phyloP scores from a whole-genome alignment of 2,888 invertebrate genomes.

The Belgica antarctica region DNA sequence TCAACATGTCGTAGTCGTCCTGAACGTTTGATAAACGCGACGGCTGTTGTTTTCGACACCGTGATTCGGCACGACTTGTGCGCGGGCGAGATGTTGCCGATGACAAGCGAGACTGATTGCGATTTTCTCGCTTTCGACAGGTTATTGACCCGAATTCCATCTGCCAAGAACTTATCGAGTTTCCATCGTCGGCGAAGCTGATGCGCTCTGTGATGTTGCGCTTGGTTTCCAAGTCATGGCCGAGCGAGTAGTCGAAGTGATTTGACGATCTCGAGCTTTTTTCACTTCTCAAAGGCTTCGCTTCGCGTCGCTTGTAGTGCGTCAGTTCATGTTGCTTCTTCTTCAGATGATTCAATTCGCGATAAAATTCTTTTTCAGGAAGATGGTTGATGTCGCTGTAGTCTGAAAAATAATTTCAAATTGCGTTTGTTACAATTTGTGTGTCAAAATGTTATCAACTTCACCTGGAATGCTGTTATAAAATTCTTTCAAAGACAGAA shows the following conservation, averaged over 20 bases:
- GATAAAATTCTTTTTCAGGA: constrained; percentile 72
- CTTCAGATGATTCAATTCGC: constrained; percentile 65
- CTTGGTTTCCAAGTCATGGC: constrained; percentile 17
- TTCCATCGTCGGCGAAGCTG: constrained; percentile 41
- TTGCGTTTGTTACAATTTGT: background rate
- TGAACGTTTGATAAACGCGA: constrained; percentile 31
- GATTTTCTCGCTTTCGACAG: constrained; percentile 35
- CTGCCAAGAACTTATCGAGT: constrained; percentile 37
- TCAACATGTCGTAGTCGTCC: constrained; percentile 40
- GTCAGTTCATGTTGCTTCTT: constrained; percentile 61
- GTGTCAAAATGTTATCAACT: background rate
- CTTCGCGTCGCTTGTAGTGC: constrained; percentile 1
- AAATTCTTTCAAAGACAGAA: constrained; percentile 67
- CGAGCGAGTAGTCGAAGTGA: constrained; percentile 21
- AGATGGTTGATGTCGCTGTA: constrained; percentile 75
- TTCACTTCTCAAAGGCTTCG: constrained; percentile 20
- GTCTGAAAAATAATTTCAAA: constrained; percentile 53
- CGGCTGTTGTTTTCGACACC: constrained; percentile 22
- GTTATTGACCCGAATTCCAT: constrained; percentile 37
- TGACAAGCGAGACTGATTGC: constrained; percentile 27
- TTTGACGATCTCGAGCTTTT: constrained; percentile 16
- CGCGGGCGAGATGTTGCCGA: constrained; percentile 36
- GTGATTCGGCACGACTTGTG: constrained; percentile 33
- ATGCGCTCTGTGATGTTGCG: constrained; percentile 19
- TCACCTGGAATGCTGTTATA: constrained; percentile 69